Percentiles rank a stretch among this genome's conserved stretches.
Evolutionary conservation across 2,113 vertebrate genomes (phyloP).

Genomic region (Neoarius graeffei): DNA sequence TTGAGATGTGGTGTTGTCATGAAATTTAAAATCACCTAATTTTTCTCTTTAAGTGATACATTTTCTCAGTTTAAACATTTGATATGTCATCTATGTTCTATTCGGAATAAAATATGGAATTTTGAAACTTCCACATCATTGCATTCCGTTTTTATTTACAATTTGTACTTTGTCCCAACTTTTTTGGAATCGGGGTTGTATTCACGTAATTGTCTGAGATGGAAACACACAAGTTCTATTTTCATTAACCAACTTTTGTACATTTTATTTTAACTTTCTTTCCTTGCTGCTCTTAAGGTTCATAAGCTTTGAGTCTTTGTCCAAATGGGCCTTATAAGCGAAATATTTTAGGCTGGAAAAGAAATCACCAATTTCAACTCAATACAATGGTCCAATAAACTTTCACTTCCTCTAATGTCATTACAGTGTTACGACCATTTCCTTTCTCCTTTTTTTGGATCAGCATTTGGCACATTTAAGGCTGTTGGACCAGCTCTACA

Average conservation of each 20-base stretch:
- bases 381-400: constrained; percentile 21
- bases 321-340: neutral
- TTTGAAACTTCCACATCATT: no score
- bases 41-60: no score
- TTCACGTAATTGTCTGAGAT: neutral
- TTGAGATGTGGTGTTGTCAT: no score
- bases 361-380: neutral
- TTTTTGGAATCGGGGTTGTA: no score
- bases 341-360: constrained; percentile 31
- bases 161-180: no score
- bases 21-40: no score
- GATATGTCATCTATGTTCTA: no score
- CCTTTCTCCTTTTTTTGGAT: neutral
- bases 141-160: no score
- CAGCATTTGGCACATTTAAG: neutral
- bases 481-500: neutral
- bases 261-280: neutral
- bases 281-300: neutral
- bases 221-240: neutral
- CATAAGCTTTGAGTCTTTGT: neutral
- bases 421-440: constrained; percentile 24
- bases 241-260: neutral
- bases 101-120: no score
- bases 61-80: no score
- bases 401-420: constrained; percentile 8